Evolutionary conservation across 2,797 vertebrate species (phyloP), one percentile per base, ranked within the genome.

Genomic region (Erpetoichthys calabaricus): DNA sequence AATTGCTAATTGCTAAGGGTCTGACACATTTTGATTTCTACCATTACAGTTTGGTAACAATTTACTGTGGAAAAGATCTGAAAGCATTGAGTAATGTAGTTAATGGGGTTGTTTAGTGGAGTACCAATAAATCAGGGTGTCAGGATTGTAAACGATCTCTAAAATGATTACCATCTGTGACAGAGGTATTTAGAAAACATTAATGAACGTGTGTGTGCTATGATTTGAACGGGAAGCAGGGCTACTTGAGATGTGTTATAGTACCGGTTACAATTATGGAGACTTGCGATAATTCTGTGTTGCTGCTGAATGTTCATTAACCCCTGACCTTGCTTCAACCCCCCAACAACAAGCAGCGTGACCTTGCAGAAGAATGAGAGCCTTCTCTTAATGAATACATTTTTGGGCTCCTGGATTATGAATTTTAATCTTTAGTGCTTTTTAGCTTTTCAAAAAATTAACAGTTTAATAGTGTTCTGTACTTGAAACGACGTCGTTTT

Each of bases 141-240:
- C 63, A 59, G 57, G 61, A 63, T 65, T 61, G 56, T 57, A 56
- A 57, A 56, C 45, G 51, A 44, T 64, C 8, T 60, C 45, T 52
- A 51, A 42, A 56, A 60, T 45, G 6, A 25, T 60, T 66, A 59
- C 61, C 42, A 51, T 57, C 54, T 68, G 64, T 62, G 44, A 63
- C 51, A 71, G 51, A 63, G 25, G 45, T 63, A 53, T 73, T 68
- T 59, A 56, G 61, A 66, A 64, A 63, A 57, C 5, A 56, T 67
- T 68, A 68, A 62, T 66, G 63, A 58, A 68, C 63, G 64, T 68
- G 68, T 64, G 68, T 60, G 56, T 59, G 50, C 62, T 45, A 8
- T 69, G 56, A 57, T 63, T 59, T 57, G 57, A 49, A 60, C 51
- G 56, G 65, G 65, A 67, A 67, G 57, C 57, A 56, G 59, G 47